Evolutionary conservation across 2,797 vertebrate genomes (phyloP).

Genomic region (Gastrophryne carolinensis): DNA sequence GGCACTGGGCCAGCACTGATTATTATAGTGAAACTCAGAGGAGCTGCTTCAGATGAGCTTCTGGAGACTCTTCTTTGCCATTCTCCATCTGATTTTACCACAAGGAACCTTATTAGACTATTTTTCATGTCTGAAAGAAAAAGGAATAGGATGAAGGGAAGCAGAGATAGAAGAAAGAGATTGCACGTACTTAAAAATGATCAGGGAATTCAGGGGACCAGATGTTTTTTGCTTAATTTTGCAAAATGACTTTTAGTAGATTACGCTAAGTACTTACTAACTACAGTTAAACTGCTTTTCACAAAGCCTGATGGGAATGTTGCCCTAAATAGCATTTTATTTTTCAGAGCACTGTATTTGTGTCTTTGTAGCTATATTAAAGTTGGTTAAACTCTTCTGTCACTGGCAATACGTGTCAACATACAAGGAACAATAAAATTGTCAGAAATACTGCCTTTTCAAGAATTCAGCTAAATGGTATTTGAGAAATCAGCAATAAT

Average conservation of each 20-base stretch:
- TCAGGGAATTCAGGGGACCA: slow-evolving; percentile 83
- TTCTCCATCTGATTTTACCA: slow-evolving; percentile 79
- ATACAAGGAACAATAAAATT: background rate
- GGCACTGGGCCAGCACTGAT: slow-evolving; percentile 83
- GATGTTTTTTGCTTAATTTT: slow-evolving; percentile 85
- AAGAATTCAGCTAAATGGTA: no score
- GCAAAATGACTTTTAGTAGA: slow-evolving; percentile 85
- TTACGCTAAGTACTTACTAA: slow-evolving; percentile 81
- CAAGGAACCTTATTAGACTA: slow-evolving; percentile 78
- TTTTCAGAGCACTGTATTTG: slow-evolving; percentile 44
- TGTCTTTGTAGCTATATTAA: background rate
- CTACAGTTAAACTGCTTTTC: slow-evolving; percentile 81
- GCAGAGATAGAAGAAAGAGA: slow-evolving; percentile 71
- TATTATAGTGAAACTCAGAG: slow-evolving; percentile 76
- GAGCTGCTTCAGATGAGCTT: slow-evolving; percentile 76
- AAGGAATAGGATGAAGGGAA: slow-evolving; percentile 56
- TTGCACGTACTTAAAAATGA: slow-evolving; percentile 81
- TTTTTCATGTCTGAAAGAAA: slow-evolving; percentile 79
- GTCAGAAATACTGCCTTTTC: background rate
- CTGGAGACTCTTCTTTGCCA: slow-evolving; percentile 72
- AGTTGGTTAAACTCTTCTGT: background rate
- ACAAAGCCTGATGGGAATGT: slow-evolving; percentile 71
- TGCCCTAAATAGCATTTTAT: slow-evolving; percentile 73
- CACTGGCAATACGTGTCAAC: background rate
- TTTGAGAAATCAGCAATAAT: no score